phyloP scores from a whole-genome alignment of 2,113 vertebrate species.

The Dipodomys merriami region DNA sequence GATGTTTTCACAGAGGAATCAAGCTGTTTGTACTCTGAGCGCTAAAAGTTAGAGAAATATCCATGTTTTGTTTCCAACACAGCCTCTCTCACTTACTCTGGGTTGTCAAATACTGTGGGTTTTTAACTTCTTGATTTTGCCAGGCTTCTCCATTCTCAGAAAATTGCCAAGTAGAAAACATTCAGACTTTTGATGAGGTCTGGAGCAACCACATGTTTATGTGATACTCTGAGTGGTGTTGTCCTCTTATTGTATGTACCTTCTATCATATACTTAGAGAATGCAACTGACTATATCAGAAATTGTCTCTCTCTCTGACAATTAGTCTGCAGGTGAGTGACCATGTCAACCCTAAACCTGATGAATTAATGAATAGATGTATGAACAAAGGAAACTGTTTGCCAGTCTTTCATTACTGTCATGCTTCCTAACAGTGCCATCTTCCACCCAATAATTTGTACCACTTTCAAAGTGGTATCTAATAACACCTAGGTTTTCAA shows the following conservation, averaged over 20 bases:
- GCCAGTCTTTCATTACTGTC: not conserved
- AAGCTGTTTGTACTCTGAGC: slow-evolving; percentile 43
- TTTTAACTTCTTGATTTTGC: slow-evolving; percentile 29
- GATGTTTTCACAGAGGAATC: slow-evolving; percentile 44
- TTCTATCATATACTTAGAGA: not conserved
- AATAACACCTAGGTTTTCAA: not conserved
- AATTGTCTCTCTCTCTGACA: not conserved
- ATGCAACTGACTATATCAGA: not conserved
- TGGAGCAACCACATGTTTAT: not conserved
- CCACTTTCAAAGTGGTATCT: not conserved
- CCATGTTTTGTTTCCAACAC: not conserved
- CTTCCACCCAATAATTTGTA: not conserved
- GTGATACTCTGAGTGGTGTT: not conserved
- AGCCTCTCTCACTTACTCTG: not conserved
- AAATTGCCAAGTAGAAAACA: not conserved
- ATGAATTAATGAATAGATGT: not conserved
- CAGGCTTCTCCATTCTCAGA: not conserved
- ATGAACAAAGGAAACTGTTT: not conserved
- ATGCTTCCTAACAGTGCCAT: not conserved
- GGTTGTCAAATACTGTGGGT: not conserved
- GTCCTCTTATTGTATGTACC: not conserved
- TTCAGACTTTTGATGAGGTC: not conserved
- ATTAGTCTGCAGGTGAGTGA: not conserved
- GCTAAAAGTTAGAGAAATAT: not conserved
- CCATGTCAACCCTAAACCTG: not conserved